Base-by-base conservation (phyloP, 2,113 vertebrate species). In the Eclectus roratus region DNA sequence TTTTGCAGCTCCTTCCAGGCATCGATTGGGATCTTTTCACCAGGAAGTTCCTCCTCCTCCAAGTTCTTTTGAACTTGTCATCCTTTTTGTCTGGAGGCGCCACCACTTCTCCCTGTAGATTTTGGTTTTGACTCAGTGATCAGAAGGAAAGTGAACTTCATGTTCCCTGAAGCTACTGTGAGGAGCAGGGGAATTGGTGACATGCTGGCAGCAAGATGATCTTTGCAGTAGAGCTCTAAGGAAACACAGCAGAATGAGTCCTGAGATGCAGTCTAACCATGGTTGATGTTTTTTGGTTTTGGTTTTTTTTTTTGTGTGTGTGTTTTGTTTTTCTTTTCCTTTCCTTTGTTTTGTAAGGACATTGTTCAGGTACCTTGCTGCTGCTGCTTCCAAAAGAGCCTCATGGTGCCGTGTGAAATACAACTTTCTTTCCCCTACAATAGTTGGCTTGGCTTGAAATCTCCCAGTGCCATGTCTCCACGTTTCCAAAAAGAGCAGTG, bases 231-330 rank as follows among this genome's bases (percentile, higher is more conserved):
- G 55, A 58, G 28, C 18, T 90, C n/a, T 41, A 33, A 73, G 79
- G 13, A 80, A 61, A 17, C 5, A 9, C 12, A 72, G 10, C 25
- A 73, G 44, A 60, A 58, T 41, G 47, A 91, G 52, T 29, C 23
- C 33, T 29, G 41, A 77, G n/a, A 53, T 41, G 25, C 50, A 65
- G 8, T 27, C 15, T 9, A 41, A 29, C 37, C 11, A 8, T 9
- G 31, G 50, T 1, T 17, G 55, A 60, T 41, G 11, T 28, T 37
- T 69, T 5, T 10, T 21, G 20, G 33, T 44, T 47, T 47, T 21
- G 3, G 5, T 9, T 6, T 3, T 3, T 7, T 5, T 29, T 13
- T 28, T 5, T n/a, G 2, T 33, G 55, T n/a, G 41, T 33, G 17
- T 56, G 13, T 56, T 23, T 58, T 58, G 9, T 17, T 28, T n/a